Conservation (phyloP, 2,113 vertebrate species). For the Ranitomeya variabilis region DNA sequence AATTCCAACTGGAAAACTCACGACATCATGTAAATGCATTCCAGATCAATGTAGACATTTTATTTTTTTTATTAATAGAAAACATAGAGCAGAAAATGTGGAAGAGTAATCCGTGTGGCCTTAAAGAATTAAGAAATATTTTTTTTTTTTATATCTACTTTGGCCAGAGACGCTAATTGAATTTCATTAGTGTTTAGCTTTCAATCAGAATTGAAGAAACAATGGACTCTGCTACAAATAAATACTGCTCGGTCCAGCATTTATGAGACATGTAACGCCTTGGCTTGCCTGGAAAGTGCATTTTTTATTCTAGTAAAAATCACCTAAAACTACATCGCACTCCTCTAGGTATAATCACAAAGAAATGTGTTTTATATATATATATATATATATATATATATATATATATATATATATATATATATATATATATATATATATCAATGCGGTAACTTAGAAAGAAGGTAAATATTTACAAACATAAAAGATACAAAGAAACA, state of each 20-base stretch:
- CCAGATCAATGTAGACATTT: constrained; percentile 50
- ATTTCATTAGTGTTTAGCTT: constrained; percentile 13
- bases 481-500: neutral
- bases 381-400: too few relatives aligned
- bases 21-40: constrained; percentile 52
- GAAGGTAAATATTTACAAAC: neutral
- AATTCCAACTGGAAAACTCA: constrained; percentile 56
- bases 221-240: neutral
- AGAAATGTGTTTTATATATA: neutral
- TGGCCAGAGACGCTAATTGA: constrained; percentile 8
- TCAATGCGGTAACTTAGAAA: neutral
- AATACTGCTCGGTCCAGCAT: neutral
- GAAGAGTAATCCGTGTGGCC: constrained; percentile 42
- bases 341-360: neutral
- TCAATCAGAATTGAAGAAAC: neutral
- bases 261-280: neutral
- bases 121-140: constrained; percentile 46
- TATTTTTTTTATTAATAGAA: constrained; percentile 26
- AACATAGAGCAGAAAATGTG: constrained; percentile 3
- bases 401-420: too few relatives aligned
- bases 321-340: neutral
- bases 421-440: neutral
- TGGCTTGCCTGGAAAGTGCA: neutral
- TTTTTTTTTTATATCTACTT: constrained; percentile 28
- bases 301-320: neutral